Base-by-base conservation (phyloP, 2,888 invertebrate species). In the Drosophila testacea region DNA sequence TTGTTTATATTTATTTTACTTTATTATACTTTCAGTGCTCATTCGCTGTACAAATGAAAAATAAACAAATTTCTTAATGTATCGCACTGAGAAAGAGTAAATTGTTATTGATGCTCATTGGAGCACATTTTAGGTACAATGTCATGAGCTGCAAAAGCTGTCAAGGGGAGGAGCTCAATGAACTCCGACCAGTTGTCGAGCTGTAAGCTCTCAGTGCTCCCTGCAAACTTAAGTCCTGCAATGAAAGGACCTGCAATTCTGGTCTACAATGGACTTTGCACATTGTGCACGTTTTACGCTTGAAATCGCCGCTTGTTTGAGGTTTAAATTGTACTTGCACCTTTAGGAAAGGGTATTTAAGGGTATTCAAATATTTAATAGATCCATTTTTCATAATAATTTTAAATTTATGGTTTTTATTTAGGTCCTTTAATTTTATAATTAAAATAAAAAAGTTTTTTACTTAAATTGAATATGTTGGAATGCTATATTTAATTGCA, bases 41-140 rank as follows among this genome's bases (percentile, higher is more conserved):
- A 56, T 42, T 50, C 71, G 46, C 51, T 69, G 71, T 32, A 68
- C 69, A 82, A 86, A 85, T 89, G 88, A 82, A 86, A 86, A 86
- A 72, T 86, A 86, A 86, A 86, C 88, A 86, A 82, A 87, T 89
- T 84, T 86, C 79, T 69, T 78, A 86, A 86, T 89, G 85, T 69
- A 52, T 65, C 38, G 62, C 47, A 62, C 30, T 38, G 66, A 48
- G 62, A 47, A 71, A 42, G 60, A 83, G 56, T 62, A 69, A 82
- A 88, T 80, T 86, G 86, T 78, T 79, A 86, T 86, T 78, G 81
- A 78, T 76, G 76, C 69, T 68, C 62, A 72, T 64, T 79, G 77
- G 55, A 66, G 64, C 69, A 78, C 51, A 67, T 39, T 69, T 69
- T 41, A 63, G 39, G 42, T 11, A 59, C 60, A 72, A 63, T 70